Base-by-base conservation (phyloP, 2,797 vertebrate genomes). In the Phrynocephalus guinanensis region DNA sequence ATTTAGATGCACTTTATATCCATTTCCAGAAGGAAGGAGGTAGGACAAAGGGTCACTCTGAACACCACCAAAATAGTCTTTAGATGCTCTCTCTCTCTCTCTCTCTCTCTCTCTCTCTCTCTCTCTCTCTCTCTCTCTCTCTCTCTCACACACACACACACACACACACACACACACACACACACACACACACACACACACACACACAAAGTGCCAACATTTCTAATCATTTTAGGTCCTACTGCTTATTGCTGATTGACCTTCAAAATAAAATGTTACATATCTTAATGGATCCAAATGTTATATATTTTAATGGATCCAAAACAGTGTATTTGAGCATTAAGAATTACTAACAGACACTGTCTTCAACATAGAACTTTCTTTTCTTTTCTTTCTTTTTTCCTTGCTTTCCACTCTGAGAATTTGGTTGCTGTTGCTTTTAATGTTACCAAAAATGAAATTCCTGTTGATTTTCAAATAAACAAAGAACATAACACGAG, bases 211-310 rank as follows among this genome's bases (percentile, higher is more conserved):
- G 13, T 70, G 18, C 1, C 8, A 3, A 9, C 6, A 52, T n/a
- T 56, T 87, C 60, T 79, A 30, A 30, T 86, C 52, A 16, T 28
- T 88, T 84, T 33, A 11, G 67, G 18, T 91, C 88, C 52, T 56
- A 63, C 22, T 67, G 15, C 75, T 60, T 92, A 48, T 5, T 93
- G 77, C 67, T 92, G 63, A 94, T 48, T 91, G 84, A 94, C 90
- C 87, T 94, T 95, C 91, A 93, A 92, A 81, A 73, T 66, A 86
- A 73, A 93, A 89, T 87, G 44, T 26, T 72, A 93, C 11, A 28
- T 92, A 92, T 90, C 88, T 87, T 92, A 92, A 95, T 86, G 85
- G 89, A 84, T 84, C 73, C 91, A 94, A 92, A 92, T 67, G 1
- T 33, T 33, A 13, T 75, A 78, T 92, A 92, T 90, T 89, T 87